Evolutionary conservation across 2,113 vertebrate species (phyloP), one percentile per base, ranked within the genome.

Genomic region (Clarias gariepinus): DNA sequence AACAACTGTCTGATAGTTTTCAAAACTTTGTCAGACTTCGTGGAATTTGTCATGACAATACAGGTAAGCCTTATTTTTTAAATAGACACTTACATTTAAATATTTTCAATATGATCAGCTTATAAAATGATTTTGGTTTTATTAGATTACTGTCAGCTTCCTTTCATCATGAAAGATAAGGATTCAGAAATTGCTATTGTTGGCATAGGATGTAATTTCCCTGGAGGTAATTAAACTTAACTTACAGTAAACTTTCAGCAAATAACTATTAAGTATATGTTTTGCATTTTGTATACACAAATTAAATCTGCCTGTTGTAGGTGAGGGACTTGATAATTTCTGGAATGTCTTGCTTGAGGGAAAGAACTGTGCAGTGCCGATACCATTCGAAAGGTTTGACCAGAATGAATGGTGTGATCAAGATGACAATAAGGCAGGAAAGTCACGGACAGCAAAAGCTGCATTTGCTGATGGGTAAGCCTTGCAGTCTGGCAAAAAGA

Each of bases 321-420:
- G 96, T 84, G 95, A 96, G 84, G 96, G 96, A 53, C 92, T 95
- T 73, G 95, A 96, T 1, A 94, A 93, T 88, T 97, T 97, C 90
- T 97, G 96, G 95, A 93, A 95, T 36, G 94, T 98, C 77, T 91
- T 97, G 84, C 73, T 94, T 21, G 92, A 95, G 23, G 96, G 96
- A 36, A 95, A 58, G 91, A 97, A 96, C 90, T 97, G 95, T 88
- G 92, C 94, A 0, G 81, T 89, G 60, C 90, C 94, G 63, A 96
- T 98, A 87, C 95, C 96, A 11, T 89, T 88, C 0, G 94, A 96
- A 87, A 94, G 96, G 77, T 96, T 96, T 92, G 90, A 95, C 89
- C 19, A 30, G 3, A 19, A 90, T 33, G 88, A 93, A 1, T 96
- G 95, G 95, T 96, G 94, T 84, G 95, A 97, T 87, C 86, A 93